Evolutionary conservation across 2,888 invertebrate genomes (phyloP), one percentile per base, ranked within the genome.

Genomic region (Cantharis lateralis): DNA sequence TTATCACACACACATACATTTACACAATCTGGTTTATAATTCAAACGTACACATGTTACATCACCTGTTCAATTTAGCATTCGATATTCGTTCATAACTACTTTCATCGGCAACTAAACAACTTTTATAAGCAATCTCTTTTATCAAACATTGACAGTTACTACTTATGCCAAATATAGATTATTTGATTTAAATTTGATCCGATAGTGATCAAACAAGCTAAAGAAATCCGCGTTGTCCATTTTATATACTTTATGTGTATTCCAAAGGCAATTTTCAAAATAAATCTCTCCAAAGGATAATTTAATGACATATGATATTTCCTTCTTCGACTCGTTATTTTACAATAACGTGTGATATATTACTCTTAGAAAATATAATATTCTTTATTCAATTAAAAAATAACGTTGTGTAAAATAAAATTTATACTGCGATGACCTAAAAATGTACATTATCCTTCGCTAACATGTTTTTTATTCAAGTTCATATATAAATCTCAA

Each of bases 101-200:
- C 82, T 82, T 82, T 82, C 82, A 81, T 80, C 80, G 80, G 26
- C 75, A 74, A 74, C 80, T 77, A 80, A 80, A 78, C 80, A 81
- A 81, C 80, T 80, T 80, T 80, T 80, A 79, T 80, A 77, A 79
- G 75, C 72, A 68, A 48, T 77, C 76, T 79, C 74, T 77, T 76
- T 76, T 73, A 72, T 76, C 71, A 68, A 75, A 64, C 70, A 70
- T 68, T 70, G 71, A 75, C 74, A 72, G 79, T 72, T 78, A 73
- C 70, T 77, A 74, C 48, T 48, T 66, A 24, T 68, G 68, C 75
- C 77, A 75, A 72, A 73, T 75, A 74, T 74, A 77, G 77, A 64
- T 72, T 62, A 68, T 73, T 69, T 69, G 63, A 66, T 66, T 66
- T 66, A 20, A 66, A 69, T 69, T 69, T 69, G 28, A 32, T 69